phyloP scores from a whole-genome alignment of 2,888 invertebrate genomes.

The Drosophila nr. medialis region DNA sequence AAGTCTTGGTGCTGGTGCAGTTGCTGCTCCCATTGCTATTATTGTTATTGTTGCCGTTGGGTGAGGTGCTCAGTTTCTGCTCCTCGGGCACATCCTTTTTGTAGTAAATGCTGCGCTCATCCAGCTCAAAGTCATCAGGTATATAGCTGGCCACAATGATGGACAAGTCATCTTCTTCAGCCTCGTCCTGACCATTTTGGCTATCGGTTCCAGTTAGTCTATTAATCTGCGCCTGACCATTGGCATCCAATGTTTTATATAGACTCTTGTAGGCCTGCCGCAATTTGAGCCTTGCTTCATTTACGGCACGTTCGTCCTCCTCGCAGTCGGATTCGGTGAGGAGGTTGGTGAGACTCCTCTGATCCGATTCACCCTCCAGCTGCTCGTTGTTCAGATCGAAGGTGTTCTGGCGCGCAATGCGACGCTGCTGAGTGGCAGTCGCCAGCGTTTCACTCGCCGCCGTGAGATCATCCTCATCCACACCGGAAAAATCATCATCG shows the following conservation, averaged over 20 bases:
- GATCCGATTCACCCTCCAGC: constrained; percentile 72
- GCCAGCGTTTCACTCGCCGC: constrained; percentile 29
- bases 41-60: constrained; percentile 20
- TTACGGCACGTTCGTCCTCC: constrained; percentile 68
- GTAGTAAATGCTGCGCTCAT: constrained; percentile 67
- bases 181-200: constrained; percentile 49
- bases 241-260: constrained; percentile 52
- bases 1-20: constrained; percentile 48
- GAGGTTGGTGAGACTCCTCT: constrained; percentile 76
- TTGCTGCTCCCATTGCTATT: constrained; percentile 37
- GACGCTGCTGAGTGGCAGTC: constrained; percentile 23
- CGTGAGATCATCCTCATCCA: constrained; percentile 62
- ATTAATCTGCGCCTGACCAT: constrained; percentile 52
- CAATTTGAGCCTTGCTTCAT: constrained; percentile 64
- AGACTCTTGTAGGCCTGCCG: constrained; percentile 60
- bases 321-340: constrained; percentile 78
- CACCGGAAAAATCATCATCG: constrained; percentile 69
- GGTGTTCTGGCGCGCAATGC: constrained; percentile 67
- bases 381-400: constrained; percentile 62
- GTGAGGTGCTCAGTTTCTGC: background rate
- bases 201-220: constrained; percentile 33
- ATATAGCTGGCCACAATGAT: constrained; percentile 83
- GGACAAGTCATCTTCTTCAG: constrained; percentile 82
- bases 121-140: constrained; percentile 71
- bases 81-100: constrained; percentile 46